Evolutionary conservation across 2,113 vertebrate genomes (phyloP).

Genomic region (Electrona antarctica): DNA sequence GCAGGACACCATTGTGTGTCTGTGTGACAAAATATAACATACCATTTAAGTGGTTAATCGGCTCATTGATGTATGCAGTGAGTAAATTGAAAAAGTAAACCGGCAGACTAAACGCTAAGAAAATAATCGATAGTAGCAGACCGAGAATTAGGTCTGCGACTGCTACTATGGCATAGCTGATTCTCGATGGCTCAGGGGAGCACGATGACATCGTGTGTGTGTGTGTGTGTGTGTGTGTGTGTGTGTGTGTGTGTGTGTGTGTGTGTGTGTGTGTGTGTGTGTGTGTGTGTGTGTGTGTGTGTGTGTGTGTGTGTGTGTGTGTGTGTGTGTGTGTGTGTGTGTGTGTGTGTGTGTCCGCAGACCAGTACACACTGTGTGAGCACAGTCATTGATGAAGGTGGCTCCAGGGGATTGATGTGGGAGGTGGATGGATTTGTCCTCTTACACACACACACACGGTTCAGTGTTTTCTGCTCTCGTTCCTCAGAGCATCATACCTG

Average conservation of each 20-base stretch:
- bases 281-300: not conserved
- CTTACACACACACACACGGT: not conserved
- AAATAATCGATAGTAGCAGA: slow-evolving; percentile 10
- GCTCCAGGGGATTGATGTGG: too few species aligned
- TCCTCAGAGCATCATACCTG: not conserved
- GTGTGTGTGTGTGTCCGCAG: not conserved
- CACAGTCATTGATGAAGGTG: too few species aligned
- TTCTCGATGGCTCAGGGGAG: too few species aligned
- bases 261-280: not conserved
- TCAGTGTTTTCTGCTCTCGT: not conserved
- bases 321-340: not conserved
- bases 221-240: slow-evolving; percentile 4
- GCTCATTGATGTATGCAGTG: too few species aligned
- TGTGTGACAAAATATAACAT: too few species aligned
- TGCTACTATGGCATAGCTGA: too few species aligned
- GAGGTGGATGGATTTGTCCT: not conserved
- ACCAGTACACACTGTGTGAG: not conserved
- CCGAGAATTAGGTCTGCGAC: slow-evolving; percentile 1
- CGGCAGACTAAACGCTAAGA: not conserved
- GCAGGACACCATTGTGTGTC: too few species aligned
- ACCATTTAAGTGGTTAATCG: too few species aligned
- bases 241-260: not conserved
- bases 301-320: slow-evolving; percentile 16
- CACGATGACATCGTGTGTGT: not conserved
- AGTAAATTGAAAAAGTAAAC: too few species aligned